Evolutionary conservation across 2,113 vertebrate genomes (phyloP).

Genomic region (Rousettus leschenaultii): DNA sequence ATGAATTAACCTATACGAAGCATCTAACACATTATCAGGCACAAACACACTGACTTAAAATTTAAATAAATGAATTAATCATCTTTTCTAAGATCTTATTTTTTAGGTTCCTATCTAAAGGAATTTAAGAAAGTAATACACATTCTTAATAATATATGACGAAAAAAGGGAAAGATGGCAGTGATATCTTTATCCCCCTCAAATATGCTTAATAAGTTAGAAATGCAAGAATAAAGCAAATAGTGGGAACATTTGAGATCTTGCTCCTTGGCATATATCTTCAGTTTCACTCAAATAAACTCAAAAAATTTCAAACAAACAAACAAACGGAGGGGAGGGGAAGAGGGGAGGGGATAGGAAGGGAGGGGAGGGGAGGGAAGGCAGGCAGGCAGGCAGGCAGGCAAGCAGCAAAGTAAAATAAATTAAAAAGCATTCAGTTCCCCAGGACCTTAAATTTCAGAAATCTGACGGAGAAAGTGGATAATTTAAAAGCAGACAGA

Average conservation of each 20-base stretch:
- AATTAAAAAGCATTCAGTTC: not conserved
- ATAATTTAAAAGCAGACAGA: not conserved
- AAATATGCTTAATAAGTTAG: not conserved
- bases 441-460: not conserved
- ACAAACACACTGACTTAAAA: not conserved
- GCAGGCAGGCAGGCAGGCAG: too few relatives aligned
- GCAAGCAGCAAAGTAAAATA: not conserved
- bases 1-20: not conserved
- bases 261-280: too few relatives aligned
- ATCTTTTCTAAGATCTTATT: not conserved
- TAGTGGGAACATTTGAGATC: not conserved
- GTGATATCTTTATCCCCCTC: not conserved
- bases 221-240: not conserved
- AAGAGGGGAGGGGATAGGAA: too few relatives aligned
- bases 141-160: not conserved
- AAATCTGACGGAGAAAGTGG: conserved; percentile 17
- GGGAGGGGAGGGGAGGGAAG: too few relatives aligned
- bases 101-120: not conserved
- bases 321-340: too few relatives aligned
- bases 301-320: too few relatives aligned
- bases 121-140: not conserved
- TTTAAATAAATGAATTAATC: not conserved
- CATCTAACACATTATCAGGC: not conserved
- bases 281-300: too few relatives aligned
- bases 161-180: not conserved